Conservation (phyloP, 2,888 invertebrate species). For the Schrankia costaestrigalis region DNA sequence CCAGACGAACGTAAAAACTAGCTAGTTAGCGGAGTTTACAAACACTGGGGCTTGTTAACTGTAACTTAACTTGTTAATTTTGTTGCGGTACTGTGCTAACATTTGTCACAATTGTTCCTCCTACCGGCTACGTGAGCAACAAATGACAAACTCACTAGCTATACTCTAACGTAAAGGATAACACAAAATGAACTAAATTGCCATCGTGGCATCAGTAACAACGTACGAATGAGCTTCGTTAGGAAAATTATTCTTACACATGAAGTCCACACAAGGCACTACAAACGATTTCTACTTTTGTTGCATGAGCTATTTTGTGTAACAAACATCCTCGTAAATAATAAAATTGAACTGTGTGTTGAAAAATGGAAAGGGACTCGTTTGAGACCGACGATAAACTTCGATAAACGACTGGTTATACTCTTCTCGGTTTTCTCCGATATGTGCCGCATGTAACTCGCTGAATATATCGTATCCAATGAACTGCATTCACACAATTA, state of each 20-base stretch:
- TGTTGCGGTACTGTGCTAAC: constrained; percentile 49
- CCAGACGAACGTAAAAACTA: constrained; percentile 53
- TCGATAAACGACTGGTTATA: background rate
- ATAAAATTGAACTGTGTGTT: background rate
- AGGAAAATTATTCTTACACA: constrained; percentile 21
- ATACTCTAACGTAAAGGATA: constrained; percentile 17
- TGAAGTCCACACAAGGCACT: constrained; percentile 8
- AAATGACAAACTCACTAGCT: constrained; percentile 25
- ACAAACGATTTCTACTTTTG: constrained; percentile 11
- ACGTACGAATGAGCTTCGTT: constrained; percentile 21
- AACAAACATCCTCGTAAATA: constrained; percentile 2
- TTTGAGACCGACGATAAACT: constrained; percentile 15
- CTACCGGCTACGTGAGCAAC: constrained; percentile 31
- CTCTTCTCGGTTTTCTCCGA: constrained; percentile 1
- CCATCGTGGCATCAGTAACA: constrained; percentile 18
- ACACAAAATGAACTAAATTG: constrained; percentile 18
- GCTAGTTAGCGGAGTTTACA: constrained; percentile 72
- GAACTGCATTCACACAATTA: background rate
- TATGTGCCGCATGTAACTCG: constrained; percentile 6
- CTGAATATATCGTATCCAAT: background rate
- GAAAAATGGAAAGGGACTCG: constrained; percentile 7
- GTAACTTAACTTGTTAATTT: constrained; percentile 74
- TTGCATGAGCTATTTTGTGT: constrained; percentile 4
- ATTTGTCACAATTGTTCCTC: constrained; percentile 61
- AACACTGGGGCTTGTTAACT: constrained; percentile 67